Evolutionary conservation across 2,888 invertebrate species (phyloP), one percentile per base, ranked within the genome.

Genomic region (Rhagonycha lutea): DNA sequence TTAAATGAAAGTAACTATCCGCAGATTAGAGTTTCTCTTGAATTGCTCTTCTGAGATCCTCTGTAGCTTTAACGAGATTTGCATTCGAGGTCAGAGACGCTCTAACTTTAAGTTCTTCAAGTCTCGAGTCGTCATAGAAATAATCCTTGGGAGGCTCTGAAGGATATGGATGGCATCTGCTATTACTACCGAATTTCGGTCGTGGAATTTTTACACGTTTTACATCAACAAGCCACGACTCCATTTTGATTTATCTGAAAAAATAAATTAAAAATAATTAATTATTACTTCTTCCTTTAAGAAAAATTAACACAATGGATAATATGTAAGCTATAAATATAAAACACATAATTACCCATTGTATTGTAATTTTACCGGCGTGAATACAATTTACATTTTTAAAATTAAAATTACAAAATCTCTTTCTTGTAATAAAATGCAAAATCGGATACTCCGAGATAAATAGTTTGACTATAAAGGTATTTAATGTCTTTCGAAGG

Each of bases 141-240:
- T 95, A 95, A 86, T 95, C 95, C 86, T 95, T 93, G 11, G 94
- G 94, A 14, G 94, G 94, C 84, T 94, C 94, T 75, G 89, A 92
- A 74, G 93, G 94, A 82, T 91, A 93, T 70, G 86, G 85, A 26
- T 85, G 88, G 84, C 86, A 89, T 84, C 85, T 89, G 84, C 86
- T 89, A 80, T 81, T 82, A 81, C 90, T 90, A 69, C 92, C 93
- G 85, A 95, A 95, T 89, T 96, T 96, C 5, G 96, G 96, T 80
- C 96, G 91, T 26, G 96, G 96, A 83, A 96, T 96, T 82, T 94
- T 91, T 79, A 96, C 93, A 81, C 94, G 92, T 87, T 95, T 95
- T 68, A 96, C 94, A 87, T 96, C 95, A 80, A 92, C 92, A 84
- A 95, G 88, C 95, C 95, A 95, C 82, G 94, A 93, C 86, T 96